phyloP scores from a whole-genome alignment of 2,113 vertebrate genomes.

The Grammomys dolichurus region DNA sequence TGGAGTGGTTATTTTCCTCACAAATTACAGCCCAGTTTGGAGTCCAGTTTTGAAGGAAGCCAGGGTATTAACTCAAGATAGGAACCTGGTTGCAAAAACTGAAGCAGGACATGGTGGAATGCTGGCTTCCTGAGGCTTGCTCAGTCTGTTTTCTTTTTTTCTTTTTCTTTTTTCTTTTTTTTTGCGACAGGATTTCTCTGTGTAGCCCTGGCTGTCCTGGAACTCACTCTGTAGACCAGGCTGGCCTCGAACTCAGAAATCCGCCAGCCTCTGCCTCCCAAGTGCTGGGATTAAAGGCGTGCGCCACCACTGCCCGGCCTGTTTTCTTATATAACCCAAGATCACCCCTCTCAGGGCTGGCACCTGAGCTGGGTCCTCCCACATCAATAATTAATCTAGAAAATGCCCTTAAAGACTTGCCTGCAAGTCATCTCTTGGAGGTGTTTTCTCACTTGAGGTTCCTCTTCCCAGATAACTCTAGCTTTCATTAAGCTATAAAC shows the following conservation, averaged over 20 bases:
- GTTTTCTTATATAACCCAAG: not conserved
- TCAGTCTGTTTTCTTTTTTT: not conserved
- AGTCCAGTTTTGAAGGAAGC: not conserved
- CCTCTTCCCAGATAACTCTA: not conserved
- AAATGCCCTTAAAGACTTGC: not conserved
- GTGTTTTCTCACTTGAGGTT: not conserved
- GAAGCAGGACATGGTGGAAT: not conserved
- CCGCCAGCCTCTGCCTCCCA: no score
- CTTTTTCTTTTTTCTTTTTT: no score
- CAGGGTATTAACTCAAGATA: not conserved
- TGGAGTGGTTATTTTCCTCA: not conserved
- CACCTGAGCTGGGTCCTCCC: not conserved
- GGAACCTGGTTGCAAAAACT: not conserved
- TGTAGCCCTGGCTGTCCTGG: no score
- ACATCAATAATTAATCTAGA: not conserved
- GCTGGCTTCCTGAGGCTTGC: not conserved
- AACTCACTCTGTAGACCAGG: no score
- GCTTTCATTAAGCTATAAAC: not conserved
- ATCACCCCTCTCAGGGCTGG: not conserved
- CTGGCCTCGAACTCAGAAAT: no score
- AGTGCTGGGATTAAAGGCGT: no score
- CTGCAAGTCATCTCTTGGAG: not conserved
- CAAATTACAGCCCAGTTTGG: not conserved
- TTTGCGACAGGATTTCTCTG: no score
- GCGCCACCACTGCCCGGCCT: not conserved